phyloP scores from a whole-genome alignment of 2,113 vertebrate genomes.

The Oostethus manadensis region DNA sequence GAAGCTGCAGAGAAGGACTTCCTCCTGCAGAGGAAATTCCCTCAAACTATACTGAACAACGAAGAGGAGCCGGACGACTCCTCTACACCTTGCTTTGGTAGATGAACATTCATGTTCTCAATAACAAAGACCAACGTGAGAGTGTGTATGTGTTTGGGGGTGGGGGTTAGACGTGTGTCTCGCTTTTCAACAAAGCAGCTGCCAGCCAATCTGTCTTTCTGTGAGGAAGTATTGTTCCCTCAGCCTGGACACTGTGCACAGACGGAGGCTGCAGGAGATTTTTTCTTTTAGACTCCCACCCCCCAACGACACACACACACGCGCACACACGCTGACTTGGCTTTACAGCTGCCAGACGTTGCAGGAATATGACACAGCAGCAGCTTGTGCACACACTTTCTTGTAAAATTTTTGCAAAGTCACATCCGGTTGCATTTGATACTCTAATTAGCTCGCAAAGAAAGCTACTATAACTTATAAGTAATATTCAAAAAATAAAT shows the following conservation, averaged over 20 bases:
- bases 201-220: constrained; percentile 90
- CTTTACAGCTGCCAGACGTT: constrained; percentile 63
- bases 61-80: constrained; percentile 85
- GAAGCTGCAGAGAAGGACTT: neutral
- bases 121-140: constrained; percentile 75
- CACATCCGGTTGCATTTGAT: too few relatives aligned
- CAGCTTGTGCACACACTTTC: neutral
- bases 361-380: constrained; percentile 50
- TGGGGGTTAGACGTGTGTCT: constrained; percentile 85
- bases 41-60: constrained; percentile 72
- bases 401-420: too few relatives aligned
- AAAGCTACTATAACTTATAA: too few relatives aligned
- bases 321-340: constrained; percentile 37
- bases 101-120: constrained; percentile 26
- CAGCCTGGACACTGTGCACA: constrained; percentile 75
- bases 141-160: constrained; percentile 32
- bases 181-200: constrained; percentile 89
- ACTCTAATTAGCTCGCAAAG: too few relatives aligned
- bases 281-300: constrained; percentile 13
- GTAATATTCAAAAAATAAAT: too few relatives aligned
- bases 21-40: neutral
- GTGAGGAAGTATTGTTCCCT: constrained; percentile 82
- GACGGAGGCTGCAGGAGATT: constrained; percentile 66
- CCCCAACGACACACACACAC: constrained; percentile 11
- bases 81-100: constrained; percentile 46